A percentile compares a stretch with the other conserved stretches of the same genome.
Conservation (phyloP, 2,888 invertebrate species). For the Stenichneumon culpator region DNA sequence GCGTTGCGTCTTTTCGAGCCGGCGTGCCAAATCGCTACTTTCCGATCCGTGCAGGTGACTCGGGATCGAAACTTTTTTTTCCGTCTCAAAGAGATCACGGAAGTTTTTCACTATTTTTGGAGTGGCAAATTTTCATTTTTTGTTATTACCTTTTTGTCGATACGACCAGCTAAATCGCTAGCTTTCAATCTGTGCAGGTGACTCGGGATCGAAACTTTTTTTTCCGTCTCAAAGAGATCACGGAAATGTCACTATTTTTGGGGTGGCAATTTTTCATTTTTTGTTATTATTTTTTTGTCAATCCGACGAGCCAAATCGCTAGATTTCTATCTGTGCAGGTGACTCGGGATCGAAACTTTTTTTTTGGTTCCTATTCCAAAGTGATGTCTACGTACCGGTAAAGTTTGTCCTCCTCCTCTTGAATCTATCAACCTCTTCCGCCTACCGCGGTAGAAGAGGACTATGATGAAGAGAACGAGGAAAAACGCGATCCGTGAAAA, state of each 20-base stretch:
- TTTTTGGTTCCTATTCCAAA: too few relatives aligned
- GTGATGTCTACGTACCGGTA: too few relatives aligned
- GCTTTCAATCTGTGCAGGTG: neutral
- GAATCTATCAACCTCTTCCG: too few relatives aligned
- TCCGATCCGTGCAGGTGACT: neutral
- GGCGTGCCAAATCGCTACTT: neutral
- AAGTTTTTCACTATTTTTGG: neutral
- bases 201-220: neutral
- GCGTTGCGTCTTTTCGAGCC: slow-evolving; percentile 9
- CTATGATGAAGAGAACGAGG: too few relatives aligned
- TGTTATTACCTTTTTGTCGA: neutral
- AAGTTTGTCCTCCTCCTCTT: too few relatives aligned
- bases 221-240: neutral
- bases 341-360: too few relatives aligned
- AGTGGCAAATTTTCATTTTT: neutral
- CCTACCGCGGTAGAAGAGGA: too few relatives aligned
- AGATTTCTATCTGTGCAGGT: too few relatives aligned
- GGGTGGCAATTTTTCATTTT: too few relatives aligned
- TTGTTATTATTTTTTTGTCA: too few relatives aligned
- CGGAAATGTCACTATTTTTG: too few relatives aligned
- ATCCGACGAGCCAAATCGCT: neutral
- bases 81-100: neutral
- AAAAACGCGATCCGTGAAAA: too few relatives aligned
- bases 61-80: neutral
- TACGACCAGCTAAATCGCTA: neutral